Percentiles rank a stretch among this genome's conserved stretches.
These are phyloP conservation scores for Spea hammondii DNA, from an alignment of 2,797 vertebrate species.

Conservation along the genomic window DNA sequence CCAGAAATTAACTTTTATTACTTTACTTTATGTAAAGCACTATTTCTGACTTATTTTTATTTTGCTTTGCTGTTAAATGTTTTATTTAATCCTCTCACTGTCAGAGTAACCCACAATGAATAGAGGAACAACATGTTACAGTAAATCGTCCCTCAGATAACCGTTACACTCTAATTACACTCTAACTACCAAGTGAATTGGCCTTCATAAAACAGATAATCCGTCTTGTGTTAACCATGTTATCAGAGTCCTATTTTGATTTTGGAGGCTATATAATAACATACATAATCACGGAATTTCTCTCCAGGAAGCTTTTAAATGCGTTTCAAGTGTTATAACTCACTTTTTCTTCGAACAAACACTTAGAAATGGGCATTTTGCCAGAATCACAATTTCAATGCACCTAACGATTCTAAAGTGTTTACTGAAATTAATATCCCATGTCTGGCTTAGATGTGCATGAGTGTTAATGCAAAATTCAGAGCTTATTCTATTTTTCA, in stretches of 20 bases:
- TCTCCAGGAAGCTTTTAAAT: conserved; percentile 40
- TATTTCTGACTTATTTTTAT: neutral
- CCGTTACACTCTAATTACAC: conserved; percentile 37
- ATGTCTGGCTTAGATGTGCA: conserved; percentile 2
- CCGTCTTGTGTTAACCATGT: conserved; percentile 22
- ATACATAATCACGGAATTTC: conserved; percentile 35
- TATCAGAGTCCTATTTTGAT: conserved; percentile 29
- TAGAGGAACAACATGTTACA: conserved; percentile 19
- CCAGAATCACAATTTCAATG: conserved; percentile 27
- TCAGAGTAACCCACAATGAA: conserved; percentile 12
- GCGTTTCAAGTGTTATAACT: conserved; percentile 35
- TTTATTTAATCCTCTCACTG: conserved; percentile 18
- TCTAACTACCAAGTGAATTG: conserved; percentile 35
- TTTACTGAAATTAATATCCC: conserved; percentile 17
- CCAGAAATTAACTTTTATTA: conserved; percentile 5
- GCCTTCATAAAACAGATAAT: conserved; percentile 38
- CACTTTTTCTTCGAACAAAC: conserved; percentile 32
- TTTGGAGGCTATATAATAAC: conserved; percentile 27
- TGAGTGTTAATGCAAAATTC: conserved; percentile 15
- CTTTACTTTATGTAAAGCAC: neutral
- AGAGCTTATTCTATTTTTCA: conserved; percentile 6
- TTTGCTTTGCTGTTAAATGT: neutral
- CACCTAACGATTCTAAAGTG: conserved; percentile 1
- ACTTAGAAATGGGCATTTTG: conserved; percentile 32
- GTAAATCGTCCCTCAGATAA: conserved; percentile 31